A percentile compares a stretch with the other conserved stretches of the same genome.
These are phyloP conservation scores for Rhizomys pruinosus DNA, from an alignment of 2,113 vertebrate species.

Conservation along the genomic window DNA sequence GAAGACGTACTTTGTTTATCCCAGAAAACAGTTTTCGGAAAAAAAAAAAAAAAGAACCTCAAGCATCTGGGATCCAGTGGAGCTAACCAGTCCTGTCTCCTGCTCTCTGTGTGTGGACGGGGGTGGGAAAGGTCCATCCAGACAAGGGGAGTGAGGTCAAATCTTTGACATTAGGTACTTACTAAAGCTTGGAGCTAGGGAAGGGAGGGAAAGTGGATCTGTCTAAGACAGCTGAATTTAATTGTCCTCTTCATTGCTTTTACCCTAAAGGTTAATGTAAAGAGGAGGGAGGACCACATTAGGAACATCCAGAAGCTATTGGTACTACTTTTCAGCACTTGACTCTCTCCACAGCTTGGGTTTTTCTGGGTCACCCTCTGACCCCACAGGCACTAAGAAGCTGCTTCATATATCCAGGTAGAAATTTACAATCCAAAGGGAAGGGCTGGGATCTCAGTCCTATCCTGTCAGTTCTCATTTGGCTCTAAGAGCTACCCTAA, in stretches of 20 bases:
- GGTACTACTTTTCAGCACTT: conserved; percentile 69
- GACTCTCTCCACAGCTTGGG: conserved; percentile 53
- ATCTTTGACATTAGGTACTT: conserved; percentile 85
- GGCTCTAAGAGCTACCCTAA: conserved; percentile 69
- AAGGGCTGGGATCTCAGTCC: conserved; percentile 4
- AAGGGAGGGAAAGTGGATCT: conserved; percentile 69
- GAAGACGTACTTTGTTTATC: conserved; percentile 93
- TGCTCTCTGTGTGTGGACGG: conserved; percentile 66
- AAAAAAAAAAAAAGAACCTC: conserved; percentile 81
- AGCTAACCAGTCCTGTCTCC: conserved; percentile 66
- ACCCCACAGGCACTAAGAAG: conserved; percentile 37
- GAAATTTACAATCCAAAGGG: conserved; percentile 26
- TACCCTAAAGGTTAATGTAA: conserved; percentile 68
- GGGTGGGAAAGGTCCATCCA: conserved; percentile 56
- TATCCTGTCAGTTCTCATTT: background rate
- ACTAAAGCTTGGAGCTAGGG: conserved; percentile 78
- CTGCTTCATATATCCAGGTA: conserved; percentile 64
- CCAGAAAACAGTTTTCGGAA: conserved; percentile 94
- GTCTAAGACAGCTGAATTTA: conserved; percentile 81
- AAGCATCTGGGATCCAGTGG: conserved; percentile 73
- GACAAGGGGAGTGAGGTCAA: conserved; percentile 56
- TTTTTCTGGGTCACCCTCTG: conserved; percentile 63
- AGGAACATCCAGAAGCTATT: conserved; percentile 28
- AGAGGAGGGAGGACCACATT: conserved; percentile 60
- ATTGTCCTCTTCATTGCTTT: conserved; percentile 82